Evolutionary conservation across 1,140 invertebrate species (phyloP).

Genomic region (Aporrectodea caliginosa): DNA sequence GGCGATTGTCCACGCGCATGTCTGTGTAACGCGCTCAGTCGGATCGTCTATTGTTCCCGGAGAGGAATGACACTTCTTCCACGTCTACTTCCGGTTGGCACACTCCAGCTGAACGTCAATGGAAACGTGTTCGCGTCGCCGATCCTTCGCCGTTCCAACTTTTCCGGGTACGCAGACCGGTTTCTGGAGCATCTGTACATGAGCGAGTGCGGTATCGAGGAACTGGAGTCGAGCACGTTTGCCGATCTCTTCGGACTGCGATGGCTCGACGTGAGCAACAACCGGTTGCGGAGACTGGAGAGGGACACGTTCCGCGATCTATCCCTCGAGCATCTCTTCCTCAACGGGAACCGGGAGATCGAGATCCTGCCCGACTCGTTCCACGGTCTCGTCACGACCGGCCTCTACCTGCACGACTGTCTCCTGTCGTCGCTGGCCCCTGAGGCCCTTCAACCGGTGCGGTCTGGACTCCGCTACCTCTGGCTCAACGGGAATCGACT

Average conservation of each 20-base stretch:
- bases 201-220: conserved; percentile 50
- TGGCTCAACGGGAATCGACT: conserved; percentile 52
- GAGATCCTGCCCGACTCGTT: conserved; percentile 47
- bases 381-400: conserved; percentile 44
- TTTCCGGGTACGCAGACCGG: conserved; percentile 39
- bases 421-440: conserved; percentile 42
- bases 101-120: conserved; percentile 51
- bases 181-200: conserved; percentile 49
- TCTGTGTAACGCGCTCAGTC: conserved; percentile 47
- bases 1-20: conserved; percentile 45
- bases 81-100: conserved; percentile 44
- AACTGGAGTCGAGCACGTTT: conserved; percentile 48
- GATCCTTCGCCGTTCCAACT: conserved; percentile 44
- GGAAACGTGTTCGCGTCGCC: conserved; percentile 48
- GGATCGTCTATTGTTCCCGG: conserved; percentile 49
- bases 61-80: conserved; percentile 48
- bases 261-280: conserved; percentile 53
- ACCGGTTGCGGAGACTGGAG: conserved; percentile 45
- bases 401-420: conserved; percentile 51
- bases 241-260: conserved; percentile 46
- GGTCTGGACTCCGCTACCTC: conserved; percentile 45
- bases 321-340: conserved; percentile 48
- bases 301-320: conserved; percentile 51
- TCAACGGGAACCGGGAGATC: conserved; percentile 50
- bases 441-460: conserved; percentile 47